These are phyloP conservation scores for Haliclona indistincta DNA, from an alignment of 37 sponge, comb jelly and placozoan genomes.

Conservation along the genomic window DNA sequence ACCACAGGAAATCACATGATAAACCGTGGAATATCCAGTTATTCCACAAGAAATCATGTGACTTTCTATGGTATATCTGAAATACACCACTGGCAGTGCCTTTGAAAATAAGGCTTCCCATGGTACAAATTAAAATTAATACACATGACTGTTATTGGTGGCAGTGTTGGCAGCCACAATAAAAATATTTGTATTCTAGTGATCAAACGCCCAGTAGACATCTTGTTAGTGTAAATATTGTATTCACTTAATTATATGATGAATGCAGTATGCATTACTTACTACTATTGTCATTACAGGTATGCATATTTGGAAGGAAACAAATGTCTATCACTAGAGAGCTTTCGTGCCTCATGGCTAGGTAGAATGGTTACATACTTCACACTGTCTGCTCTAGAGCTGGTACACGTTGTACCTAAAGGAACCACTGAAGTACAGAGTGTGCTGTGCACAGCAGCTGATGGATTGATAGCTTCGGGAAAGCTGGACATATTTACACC, in stretches of 20 bases:
- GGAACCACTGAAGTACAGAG: constrained; percentile 52
- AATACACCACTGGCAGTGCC: no score
- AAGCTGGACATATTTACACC: constrained; percentile 77
- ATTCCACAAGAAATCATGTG: no score
- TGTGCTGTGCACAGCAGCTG: constrained; percentile 50
- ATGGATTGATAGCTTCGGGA: constrained; percentile 29
- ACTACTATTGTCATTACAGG: constrained; percentile 8
- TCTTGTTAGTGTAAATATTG: no score
- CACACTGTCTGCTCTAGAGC: constrained; percentile 46
- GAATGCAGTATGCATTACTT: neutral
- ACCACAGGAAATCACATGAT: no score
- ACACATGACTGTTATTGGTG: no score
- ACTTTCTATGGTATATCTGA: no score
- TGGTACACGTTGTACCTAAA: constrained; percentile 34
- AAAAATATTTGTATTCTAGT: no score
- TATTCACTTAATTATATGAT: neutral
- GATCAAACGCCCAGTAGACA: no score
- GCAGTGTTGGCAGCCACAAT: no score
- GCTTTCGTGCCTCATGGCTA: constrained; percentile 45
- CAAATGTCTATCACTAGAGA: constrained; percentile 18
- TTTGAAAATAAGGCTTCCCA: no score
- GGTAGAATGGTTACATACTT: constrained; percentile 59
- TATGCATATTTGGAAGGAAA: constrained; percentile 30
- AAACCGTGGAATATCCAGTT: no score
- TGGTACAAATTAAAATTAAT: no score